Evolutionary conservation across 2,888 invertebrate species (phyloP), one percentile per base, ranked within the genome.

Genomic region (Callosobruchus maculatus): DNA sequence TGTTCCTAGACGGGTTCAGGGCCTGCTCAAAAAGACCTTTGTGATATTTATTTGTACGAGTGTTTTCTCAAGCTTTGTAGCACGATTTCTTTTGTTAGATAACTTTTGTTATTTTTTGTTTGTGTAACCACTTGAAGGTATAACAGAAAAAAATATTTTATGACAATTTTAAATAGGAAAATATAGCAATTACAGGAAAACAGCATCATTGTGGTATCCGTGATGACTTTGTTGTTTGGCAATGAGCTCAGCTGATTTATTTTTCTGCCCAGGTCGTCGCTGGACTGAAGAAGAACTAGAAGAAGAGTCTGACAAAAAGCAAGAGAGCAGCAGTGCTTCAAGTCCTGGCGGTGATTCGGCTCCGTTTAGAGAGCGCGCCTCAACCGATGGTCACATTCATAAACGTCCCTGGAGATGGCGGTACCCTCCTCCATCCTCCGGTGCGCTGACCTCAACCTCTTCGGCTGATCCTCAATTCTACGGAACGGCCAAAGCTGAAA

Each of bases 281-380:
- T 92, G 91, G 88, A 89, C 92, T 20, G 92, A 92, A 84, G 90
- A 88, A 76, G 91, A 91, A 78, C 83, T 91, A 72, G 90, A 91
- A 68, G 92, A 92, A 79, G 91, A 91, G 74, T 89, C 67, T n/a
- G 72, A 74, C 67, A 31, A 70, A 18, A 76, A 71, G 75, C 86
- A 85, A 71, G 86, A 81, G 75, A 79, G 74, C 68, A 83, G 81
- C 68, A 79, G 73, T 66, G 83, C 81, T 70, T 84, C 81, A 72
- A 86, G 80, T 88, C 80, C 87, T 26, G 78, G 81, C 22, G 78
- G 82, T 26, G 83, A 85, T 26, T 72, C 86, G 2, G 85, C 85
- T 20, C 92, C 92, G 78, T 95, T 95, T 86, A 89, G 94, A 18
- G 92, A 91, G 70, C 89, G 95, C 69, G 94, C 94, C 70, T 94